A percentile compares a stretch with the other conserved stretches of the same genome.
Conservation (phyloP, 2,797 vertebrate genomes). For the Glyptemys insculpta region DNA sequence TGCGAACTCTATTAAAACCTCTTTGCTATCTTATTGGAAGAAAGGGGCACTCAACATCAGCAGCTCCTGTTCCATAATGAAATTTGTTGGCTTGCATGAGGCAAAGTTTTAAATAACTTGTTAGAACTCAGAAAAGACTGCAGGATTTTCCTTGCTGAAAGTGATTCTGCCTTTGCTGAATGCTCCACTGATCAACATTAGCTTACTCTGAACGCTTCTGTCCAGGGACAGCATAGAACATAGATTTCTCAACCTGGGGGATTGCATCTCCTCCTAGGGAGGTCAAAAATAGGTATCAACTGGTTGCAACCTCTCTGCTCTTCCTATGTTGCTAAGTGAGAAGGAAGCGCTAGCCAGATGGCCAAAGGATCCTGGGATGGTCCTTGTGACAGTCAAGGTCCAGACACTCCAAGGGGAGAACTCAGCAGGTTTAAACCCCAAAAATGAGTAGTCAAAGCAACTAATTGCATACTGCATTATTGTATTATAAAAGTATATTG, state of each 20-base stretch:
- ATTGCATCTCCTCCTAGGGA: neutral
- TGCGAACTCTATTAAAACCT: neutral
- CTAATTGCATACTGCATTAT: neutral
- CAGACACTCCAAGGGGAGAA: neutral
- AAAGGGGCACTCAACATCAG: neutral
- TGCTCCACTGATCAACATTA: accelerated
- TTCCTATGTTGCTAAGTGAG: neutral
- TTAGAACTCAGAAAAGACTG: neutral
- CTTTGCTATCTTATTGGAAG: neutral
- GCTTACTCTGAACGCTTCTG: neutral
- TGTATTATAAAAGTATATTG: too few relatives aligned
- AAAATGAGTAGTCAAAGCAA: neutral
- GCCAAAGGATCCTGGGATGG: neutral
- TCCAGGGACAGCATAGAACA: too few relatives aligned
- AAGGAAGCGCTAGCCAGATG: neutral
- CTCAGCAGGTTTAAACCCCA: neutral
- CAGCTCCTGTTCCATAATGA: neutral
- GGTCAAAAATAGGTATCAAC: neutral
- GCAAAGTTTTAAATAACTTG: neutral
- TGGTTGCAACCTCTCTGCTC: neutral
- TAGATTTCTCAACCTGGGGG: neutral
- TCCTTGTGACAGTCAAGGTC: neutral
- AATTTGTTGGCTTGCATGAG: neutral
- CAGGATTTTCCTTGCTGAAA: neutral
- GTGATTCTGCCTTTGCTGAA: accelerated